These are phyloP conservation scores for Lepidurus packardi DNA, from an alignment of 1,140 invertebrate genomes.

Conservation along the genomic window DNA sequence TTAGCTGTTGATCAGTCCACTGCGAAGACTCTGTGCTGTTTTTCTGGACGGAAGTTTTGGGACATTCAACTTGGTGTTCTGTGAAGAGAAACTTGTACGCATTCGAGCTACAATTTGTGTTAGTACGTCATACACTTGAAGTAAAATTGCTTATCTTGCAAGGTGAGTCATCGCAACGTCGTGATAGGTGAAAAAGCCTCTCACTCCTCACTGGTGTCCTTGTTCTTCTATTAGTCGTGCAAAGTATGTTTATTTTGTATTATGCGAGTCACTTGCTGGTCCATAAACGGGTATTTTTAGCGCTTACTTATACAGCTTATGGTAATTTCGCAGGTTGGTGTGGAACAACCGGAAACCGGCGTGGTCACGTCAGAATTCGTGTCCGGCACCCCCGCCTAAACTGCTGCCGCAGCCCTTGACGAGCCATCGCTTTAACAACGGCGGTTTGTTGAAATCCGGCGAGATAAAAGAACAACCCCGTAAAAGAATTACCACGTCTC, in stretches of 20 bases:
- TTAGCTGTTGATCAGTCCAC: not conserved
- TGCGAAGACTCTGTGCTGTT: not conserved
- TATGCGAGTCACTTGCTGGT: too few species aligned
- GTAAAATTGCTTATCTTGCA: not conserved
- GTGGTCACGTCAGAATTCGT: slow-evolving; percentile 11
- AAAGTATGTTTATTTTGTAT: too few species aligned
- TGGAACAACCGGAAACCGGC: not conserved
- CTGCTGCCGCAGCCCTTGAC: not conserved
- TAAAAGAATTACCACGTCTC: not conserved
- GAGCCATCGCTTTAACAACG: not conserved
- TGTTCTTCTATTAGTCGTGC: too few species aligned
- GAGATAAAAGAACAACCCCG: not conserved
- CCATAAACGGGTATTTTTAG: not conserved
- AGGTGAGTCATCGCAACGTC: slow-evolving; percentile 4
- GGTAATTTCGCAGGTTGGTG: not conserved
- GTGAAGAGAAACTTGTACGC: not conserved
- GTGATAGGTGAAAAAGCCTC: slow-evolving; percentile 9
- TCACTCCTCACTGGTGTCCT: not conserved
- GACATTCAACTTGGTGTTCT: too few species aligned
- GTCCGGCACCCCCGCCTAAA: not conserved
- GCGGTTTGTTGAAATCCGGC: not conserved
- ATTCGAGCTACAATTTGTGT: not conserved
- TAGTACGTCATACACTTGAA: not conserved
- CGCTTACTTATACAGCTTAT: not conserved
- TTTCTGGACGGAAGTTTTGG: too few species aligned